A percentile compares a stretch with the other conserved stretches of the same genome.
These are phyloP conservation scores for Rapana venosa DNA, from an alignment of 2,888 invertebrate species.

Conservation along the genomic window DNA sequence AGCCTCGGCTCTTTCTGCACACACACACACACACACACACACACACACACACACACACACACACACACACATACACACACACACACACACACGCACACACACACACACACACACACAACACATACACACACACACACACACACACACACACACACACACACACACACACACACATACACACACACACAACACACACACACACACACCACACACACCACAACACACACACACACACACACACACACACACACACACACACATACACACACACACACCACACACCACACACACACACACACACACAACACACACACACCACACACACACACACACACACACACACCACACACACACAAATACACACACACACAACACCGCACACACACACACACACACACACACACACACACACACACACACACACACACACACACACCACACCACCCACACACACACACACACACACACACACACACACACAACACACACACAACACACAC, in stretches of 20 bases:
- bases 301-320: not conserved
- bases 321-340: not conserved
- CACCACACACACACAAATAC: not conserved
- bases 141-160: slow-evolving; percentile 20
- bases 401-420: not conserved
- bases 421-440: not conserved
- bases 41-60: slow-evolving; percentile 16
- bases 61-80: slow-evolving; percentile 19
- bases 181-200: not conserved
- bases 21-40: slow-evolving; percentile 18
- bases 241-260: slow-evolving; percentile 8
- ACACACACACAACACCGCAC: not conserved
- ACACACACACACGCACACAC: slow-evolving; percentile 21
- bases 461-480: no score
- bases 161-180: slow-evolving; percentile 10
- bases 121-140: slow-evolving; percentile 13
- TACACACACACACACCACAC: slow-evolving; percentile 5
- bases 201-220: not conserved
- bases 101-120: not conserved
- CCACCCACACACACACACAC: not conserved
- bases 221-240: slow-evolving; percentile 18
- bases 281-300: not conserved
- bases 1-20: not conserved
- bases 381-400: not conserved
- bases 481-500: no score